A percentile compares a stretch with the other conserved stretches of the same genome.
Evolutionary conservation across 2,797 vertebrate species (phyloP).

Genomic region (Chiroxiphia lanceolata): DNA sequence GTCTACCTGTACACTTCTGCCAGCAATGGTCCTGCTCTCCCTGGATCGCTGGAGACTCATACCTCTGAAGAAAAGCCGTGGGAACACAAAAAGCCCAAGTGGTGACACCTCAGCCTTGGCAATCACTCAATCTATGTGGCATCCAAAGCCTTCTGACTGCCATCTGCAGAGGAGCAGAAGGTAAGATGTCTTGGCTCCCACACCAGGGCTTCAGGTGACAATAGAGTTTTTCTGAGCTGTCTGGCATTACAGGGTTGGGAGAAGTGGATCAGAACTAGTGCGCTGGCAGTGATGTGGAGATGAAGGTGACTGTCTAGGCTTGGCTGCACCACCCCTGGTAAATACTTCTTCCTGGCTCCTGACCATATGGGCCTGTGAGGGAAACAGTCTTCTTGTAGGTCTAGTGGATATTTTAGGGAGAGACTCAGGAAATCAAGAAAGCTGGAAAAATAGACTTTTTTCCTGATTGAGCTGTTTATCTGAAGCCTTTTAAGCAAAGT

Average conservation of each 20-base stretch:
- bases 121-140: neutral
- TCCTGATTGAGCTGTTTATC: neutral
- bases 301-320: neutral
- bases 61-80: neutral
- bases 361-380: neutral
- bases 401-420: neutral
- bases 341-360: neutral
- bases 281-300: neutral
- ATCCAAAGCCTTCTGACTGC: fast-evolving
- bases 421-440: neutral
- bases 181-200: neutral
- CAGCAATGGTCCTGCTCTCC: neutral
- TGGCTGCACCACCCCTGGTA: neutral
- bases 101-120: neutral
- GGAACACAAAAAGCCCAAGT: neutral
- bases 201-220: neutral
- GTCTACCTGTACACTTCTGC: neutral
- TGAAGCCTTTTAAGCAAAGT: neutral
- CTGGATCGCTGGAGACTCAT: neutral
- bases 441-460: neutral
- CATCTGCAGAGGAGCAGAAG: neutral
- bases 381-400: neutral
- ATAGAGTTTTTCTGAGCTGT: neutral
- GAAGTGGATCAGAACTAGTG: neutral
- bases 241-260: neutral